Base-by-base conservation (phyloP, 1,140 invertebrate species). In the Stegodyphus dumicola region DNA sequence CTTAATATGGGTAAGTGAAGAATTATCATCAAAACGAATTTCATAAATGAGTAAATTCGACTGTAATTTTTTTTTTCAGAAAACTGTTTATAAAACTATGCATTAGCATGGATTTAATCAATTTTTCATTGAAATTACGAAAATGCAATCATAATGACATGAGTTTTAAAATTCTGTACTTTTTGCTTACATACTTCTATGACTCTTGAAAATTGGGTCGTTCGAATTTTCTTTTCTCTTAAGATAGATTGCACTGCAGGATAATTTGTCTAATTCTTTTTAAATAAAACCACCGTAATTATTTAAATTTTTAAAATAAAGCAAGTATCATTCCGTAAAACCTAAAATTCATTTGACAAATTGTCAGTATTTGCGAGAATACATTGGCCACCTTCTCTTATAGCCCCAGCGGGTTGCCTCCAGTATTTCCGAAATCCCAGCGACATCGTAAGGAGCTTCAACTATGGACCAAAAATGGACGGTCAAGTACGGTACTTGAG, bases 401-500 rank as follows among this genome's bases (percentile, higher is more conserved):
- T 79, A 88, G 93, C 92, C n/a, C 91, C 92, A 7, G 90, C 89
- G 15, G 91, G 94, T 87, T 96, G 95, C 89, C 90, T 95, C 3
- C 95, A 95, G 90, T 95, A 94, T 88, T 93, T 92, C 85, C 93
- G 90, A 4, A 93, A 92, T 7, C 87, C 91, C 0, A 91, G 92
- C 64, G 94, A 94, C 7, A 89, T 91, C 10, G 90, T 96, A 5
- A 92, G 93, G 88, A 94, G 93, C 33, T 95, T 95, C 88, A 95
- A 95, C 88, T 95, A 87, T 18, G 88, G 87, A 6, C 54, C 88
- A 17, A 64, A 83, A 49, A 79, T 87, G 17, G 86, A 88, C 54
- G 65, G 67, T 51, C 85, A 87, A 80, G 95, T 95, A 0, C 90
- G 95, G n/a, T 95, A 97, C 89, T 91, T 97, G 1, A 95, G 95